These are phyloP conservation scores for Andrena marginata DNA, from an alignment of 2,888 invertebrate genomes.

Conservation along the genomic window DNA sequence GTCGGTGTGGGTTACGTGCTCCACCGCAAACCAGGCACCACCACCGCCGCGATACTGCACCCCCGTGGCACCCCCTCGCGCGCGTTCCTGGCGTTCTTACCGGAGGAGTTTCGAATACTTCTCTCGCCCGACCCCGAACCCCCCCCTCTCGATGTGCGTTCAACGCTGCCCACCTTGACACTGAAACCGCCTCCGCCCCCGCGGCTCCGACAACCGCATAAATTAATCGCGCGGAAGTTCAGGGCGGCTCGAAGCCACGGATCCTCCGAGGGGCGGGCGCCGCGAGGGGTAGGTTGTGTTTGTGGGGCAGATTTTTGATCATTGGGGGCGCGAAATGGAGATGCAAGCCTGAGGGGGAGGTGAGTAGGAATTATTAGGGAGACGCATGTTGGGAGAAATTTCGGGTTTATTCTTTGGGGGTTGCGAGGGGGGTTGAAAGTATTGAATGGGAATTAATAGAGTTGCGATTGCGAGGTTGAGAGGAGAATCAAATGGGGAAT, in stretches of 20 bases:
- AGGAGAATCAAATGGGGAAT: too few relatives aligned
- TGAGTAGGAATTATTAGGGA: neutral
- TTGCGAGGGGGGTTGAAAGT: too few relatives aligned
- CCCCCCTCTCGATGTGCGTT: conserved; percentile 37
- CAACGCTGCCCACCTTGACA: conserved; percentile 61
- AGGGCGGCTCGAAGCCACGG: neutral
- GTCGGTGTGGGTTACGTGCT: conserved; percentile 63
- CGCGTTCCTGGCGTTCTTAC: conserved; percentile 72
- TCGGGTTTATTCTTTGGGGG: too few relatives aligned
- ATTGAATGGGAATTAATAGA: too few relatives aligned
- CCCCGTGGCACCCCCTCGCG: conserved; percentile 13
- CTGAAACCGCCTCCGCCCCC: conserved; percentile 39
- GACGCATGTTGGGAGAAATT: neutral
- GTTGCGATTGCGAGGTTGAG: too few relatives aligned
- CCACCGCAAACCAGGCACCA: conserved; percentile 67
- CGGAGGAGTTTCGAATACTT: conserved; percentile 61
- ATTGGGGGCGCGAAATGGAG: too few relatives aligned
- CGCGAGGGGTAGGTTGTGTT: neutral
- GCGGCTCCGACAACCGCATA: conserved; percentile 28
- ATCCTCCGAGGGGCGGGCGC: neutral
- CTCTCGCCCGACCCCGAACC: conserved; percentile 26
- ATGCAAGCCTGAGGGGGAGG: too few relatives aligned
- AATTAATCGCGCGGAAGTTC: conserved; percentile 26
- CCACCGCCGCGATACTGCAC: conserved; percentile 48
- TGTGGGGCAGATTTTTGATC: neutral